A percentile compares a stretch with the other conserved stretches of the same genome.
These are phyloP conservation scores for Frankliniella fusca DNA, from an alignment of 2,888 invertebrate species.

Conservation along the genomic window DNA sequence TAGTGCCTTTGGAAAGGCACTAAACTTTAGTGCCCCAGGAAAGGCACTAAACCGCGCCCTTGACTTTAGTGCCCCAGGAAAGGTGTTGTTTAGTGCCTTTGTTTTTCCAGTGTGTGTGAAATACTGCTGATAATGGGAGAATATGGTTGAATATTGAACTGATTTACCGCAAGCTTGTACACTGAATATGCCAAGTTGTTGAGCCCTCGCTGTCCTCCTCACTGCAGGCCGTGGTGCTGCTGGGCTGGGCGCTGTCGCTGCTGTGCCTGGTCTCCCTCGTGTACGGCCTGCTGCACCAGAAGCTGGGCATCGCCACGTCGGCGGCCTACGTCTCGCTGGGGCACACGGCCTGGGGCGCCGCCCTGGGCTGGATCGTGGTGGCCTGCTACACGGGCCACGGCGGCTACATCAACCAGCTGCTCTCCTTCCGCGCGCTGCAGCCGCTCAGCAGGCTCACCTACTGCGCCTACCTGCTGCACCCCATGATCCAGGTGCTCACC, in stretches of 20 bases:
- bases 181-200: no score
- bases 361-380: slow-evolving; percentile 76
- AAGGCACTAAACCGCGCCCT: no score
- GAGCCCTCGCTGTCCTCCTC: background rate
- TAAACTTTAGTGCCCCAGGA: no score
- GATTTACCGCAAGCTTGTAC: no score
- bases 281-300: slow-evolving; percentile 71
- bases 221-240: slow-evolving; percentile 58
- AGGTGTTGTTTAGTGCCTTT: no score
- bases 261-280: slow-evolving; percentile 66
- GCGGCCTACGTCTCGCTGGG: slow-evolving; percentile 78
- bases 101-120: no score
- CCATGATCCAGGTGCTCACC: slow-evolving; percentile 72
- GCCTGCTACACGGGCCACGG: slow-evolving; percentile 83
- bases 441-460: slow-evolving; percentile 83
- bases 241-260: slow-evolving; percentile 67
- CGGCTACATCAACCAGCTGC: slow-evolving; percentile 63
- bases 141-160: no score
- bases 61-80: no score
- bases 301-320: slow-evolving; percentile 63
- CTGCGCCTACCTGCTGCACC: slow-evolving; percentile 81
- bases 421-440: slow-evolving; percentile 72
- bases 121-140: no score
- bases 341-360: slow-evolving; percentile 78
- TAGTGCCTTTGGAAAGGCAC: no score